A percentile compares a stretch with the other conserved stretches of the same genome.
phyloP scores from a whole-genome alignment of 2,888 invertebrate genomes.

The Orthosia gothica region DNA sequence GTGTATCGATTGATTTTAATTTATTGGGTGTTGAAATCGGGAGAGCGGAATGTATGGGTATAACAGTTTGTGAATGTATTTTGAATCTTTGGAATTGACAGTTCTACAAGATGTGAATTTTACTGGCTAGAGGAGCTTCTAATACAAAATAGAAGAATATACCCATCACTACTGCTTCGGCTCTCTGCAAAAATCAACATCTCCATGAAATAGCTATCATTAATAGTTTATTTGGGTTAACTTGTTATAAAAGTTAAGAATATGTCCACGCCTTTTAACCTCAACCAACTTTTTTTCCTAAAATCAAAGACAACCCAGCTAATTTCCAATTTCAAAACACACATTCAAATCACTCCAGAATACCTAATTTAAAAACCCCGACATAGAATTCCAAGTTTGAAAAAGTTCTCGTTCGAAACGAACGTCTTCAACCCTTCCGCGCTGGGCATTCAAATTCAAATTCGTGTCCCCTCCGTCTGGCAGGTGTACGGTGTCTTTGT shows the following conservation, averaged over 20 bases:
- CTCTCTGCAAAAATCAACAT: too few species aligned
- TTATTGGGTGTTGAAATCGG: conserved; percentile 61
- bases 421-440: conserved; percentile 85
- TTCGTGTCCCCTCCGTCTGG: conserved; percentile 80
- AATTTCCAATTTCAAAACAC: conserved; percentile 24
- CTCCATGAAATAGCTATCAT: neutral
- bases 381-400: conserved; percentile 58
- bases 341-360: conserved; percentile 40
- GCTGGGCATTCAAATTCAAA: conserved; percentile 86
- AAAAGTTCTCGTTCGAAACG: conserved; percentile 69
- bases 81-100: neutral
- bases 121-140: too few species aligned
- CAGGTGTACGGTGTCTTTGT: conserved; percentile 85
- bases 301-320: neutral
- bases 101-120: neutral
- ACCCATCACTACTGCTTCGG: too few species aligned
- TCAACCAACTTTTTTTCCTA: neutral
- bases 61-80: neutral
- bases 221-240: too few species aligned
- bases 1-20: conserved; percentile 72
- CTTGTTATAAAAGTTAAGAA: too few species aligned
- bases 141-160: too few species aligned
- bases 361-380: conserved; percentile 48
- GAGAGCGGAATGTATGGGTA: conserved; percentile 10
- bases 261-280: too few species aligned